phyloP scores from a whole-genome alignment of 2,113 vertebrate species.

The Progne subis region DNA sequence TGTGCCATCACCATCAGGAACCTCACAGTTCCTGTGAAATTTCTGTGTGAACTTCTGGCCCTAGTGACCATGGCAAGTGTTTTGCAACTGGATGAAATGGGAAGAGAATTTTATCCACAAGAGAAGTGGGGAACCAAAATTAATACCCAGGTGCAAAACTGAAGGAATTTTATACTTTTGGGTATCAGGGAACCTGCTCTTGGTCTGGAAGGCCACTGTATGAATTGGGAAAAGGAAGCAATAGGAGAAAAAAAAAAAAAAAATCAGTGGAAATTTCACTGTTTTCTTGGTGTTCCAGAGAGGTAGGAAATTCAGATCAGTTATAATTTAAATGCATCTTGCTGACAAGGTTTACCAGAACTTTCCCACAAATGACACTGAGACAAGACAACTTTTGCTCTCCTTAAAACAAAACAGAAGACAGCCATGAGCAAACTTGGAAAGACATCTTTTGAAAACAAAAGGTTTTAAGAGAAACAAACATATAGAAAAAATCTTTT shows the following conservation, averaged over 20 bases:
- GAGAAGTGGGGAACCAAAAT: background rate
- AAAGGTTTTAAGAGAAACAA: background rate
- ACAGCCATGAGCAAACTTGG: background rate
- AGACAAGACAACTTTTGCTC: background rate
- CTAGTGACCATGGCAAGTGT: background rate
- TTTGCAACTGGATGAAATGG: background rate
- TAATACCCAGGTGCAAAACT: background rate
- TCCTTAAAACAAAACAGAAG: background rate
- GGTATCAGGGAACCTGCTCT: background rate
- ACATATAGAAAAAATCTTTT: background rate
- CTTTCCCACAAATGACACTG: background rate
- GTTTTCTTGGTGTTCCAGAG: background rate
- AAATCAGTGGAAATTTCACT: background rate
- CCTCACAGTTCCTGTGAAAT: background rate
- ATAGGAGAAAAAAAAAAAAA: background rate
- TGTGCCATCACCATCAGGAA: background rate
- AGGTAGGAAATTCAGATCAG: background rate
- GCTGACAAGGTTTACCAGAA: background rate
- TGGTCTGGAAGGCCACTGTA: background rate
- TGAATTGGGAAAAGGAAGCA: background rate
- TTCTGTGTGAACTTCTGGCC: background rate
- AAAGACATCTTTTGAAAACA: background rate
- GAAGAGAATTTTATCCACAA: background rate
- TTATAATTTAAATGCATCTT: background rate
- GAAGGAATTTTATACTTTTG: background rate